Evolutionary conservation across 2,888 invertebrate genomes (phyloP).

Genomic region (Strigamia maritima): DNA sequence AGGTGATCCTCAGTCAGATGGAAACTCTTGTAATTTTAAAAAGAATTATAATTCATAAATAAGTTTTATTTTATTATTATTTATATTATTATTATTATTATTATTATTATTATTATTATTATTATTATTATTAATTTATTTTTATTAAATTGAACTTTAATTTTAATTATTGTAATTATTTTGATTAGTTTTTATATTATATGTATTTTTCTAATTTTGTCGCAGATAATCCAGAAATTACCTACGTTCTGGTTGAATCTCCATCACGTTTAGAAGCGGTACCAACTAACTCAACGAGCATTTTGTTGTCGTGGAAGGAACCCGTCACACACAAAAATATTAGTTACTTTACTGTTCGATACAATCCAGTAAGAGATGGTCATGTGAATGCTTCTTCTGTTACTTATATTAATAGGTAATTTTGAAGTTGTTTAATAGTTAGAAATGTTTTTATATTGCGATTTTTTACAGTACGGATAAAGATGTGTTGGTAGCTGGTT

Average conservation of each 20-base stretch:
- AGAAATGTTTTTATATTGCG: background rate
- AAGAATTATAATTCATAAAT: background rate
- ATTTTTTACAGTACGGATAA: slow-evolving; percentile 56
- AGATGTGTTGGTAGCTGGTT: slow-evolving; percentile 58
- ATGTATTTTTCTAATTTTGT: background rate
- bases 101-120: background rate
- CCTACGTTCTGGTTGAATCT: slow-evolving; percentile 44
- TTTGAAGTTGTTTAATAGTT: background rate
- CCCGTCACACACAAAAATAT: slow-evolving; percentile 47
- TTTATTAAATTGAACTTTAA: too few relatives aligned
- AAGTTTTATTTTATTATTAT: background rate
- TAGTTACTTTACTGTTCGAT: slow-evolving; percentile 59
- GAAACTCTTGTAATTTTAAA: slow-evolving; percentile 38
- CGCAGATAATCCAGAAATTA: background rate
- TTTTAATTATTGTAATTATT: too few relatives aligned
- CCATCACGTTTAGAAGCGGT: slow-evolving; percentile 57
- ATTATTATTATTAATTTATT: background rate
- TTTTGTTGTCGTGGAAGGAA: slow-evolving; percentile 59
- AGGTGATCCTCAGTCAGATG: slow-evolving; percentile 42
- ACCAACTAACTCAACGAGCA: slow-evolving; percentile 56
- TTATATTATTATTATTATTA: too few relatives aligned
- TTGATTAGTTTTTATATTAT: background rate
- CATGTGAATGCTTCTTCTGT: slow-evolving; percentile 45
- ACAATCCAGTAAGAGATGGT: slow-evolving; percentile 52
- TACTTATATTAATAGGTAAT: slow-evolving; percentile 45